A percentile compares a stretch with the other conserved stretches of the same genome.
Evolutionary conservation across 2,888 invertebrate species (phyloP).

Genomic region (Troides oblongomaculatus): DNA sequence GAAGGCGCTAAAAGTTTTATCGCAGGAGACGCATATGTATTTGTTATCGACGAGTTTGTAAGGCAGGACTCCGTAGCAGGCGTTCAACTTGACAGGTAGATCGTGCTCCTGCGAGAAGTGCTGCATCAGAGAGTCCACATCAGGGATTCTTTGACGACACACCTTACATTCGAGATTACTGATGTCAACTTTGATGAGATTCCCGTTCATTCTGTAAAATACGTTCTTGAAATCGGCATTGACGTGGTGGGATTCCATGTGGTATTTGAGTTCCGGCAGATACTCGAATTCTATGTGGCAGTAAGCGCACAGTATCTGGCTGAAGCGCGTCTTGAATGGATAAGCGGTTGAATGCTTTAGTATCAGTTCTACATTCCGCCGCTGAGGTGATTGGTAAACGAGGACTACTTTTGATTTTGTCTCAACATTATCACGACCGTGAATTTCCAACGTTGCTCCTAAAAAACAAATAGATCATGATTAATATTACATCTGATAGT

Average conservation of each 20-base stretch:
- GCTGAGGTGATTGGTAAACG: slow-evolving; percentile 69
- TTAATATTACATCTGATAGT: not conserved
- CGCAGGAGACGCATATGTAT: slow-evolving; percentile 66
- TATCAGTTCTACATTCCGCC: slow-evolving; percentile 70
- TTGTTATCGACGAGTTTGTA: slow-evolving; percentile 58
- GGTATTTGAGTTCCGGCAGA: slow-evolving; percentile 55
- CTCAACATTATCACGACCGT: slow-evolving; percentile 61
- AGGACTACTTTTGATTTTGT: slow-evolving; percentile 71
- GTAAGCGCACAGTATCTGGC: slow-evolving; percentile 68
- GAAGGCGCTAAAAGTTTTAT: slow-evolving; percentile 56
- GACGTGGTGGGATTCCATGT: slow-evolving; percentile 60
- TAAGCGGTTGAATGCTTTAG: slow-evolving; percentile 66
- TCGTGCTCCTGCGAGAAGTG: slow-evolving; percentile 63
- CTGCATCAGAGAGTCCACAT: slow-evolving; percentile 62
- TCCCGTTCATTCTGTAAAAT: slow-evolving; percentile 69
- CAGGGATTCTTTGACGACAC: slow-evolving; percentile 53
- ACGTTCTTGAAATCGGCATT: slow-evolving; percentile 65
- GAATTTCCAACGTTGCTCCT: slow-evolving; percentile 72
- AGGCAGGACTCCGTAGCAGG: slow-evolving; percentile 66
- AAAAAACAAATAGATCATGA: slow-evolving; percentile 52
- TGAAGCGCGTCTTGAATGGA: slow-evolving; percentile 70
- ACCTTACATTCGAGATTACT: slow-evolving; percentile 67
- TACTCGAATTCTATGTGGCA: slow-evolving; percentile 64
- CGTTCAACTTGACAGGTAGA: slow-evolving; percentile 65
- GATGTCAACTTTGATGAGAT: slow-evolving; percentile 69